Base-by-base conservation (phyloP, 2,797 vertebrate genomes). In the Scarus forsteni region DNA sequence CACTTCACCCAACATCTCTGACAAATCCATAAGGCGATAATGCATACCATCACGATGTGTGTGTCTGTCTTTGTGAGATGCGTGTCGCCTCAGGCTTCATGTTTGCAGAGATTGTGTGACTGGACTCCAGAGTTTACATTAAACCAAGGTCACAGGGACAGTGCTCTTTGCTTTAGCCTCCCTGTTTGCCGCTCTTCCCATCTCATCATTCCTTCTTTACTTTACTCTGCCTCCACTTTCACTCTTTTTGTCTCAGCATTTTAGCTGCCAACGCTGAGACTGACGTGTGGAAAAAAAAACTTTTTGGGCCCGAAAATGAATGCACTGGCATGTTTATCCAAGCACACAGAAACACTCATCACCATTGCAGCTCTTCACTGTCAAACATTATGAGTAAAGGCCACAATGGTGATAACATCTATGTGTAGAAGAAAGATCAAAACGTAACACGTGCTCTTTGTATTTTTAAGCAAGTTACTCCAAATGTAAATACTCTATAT, bases 21-120 rank as follows among this genome's bases (percentile, higher is more conserved):
- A 56, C 66, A 66, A 84, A 91, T 90, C 89, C 66, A 90, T 88
- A 80, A 54, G 59, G 79, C 70, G 50, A 80, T 83, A 76, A 71
- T 42, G 77, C 53, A 58, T 13, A 65, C 72, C 64, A 60, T 68
- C 70, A 60, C 66, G 42, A 8, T 40, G 34, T 72, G 65, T 66
- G 63, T 74, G 40, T 57, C 44, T 45, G 53, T 50, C 5, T 46
- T 36, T 66, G 78, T 19, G 52, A n/a, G 46, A 76, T 34, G 40
- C 12, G 44, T 0, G 10, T 8, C 18, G 35, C 8, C 57, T 8
- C 13, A 16, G 6, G 48, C 46, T 39, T 51, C n/a, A 48, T 87
- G 88, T 90, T 84, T 85, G 80, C 67, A 60, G 39, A 49, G 75
- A 42, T 27, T 74, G 73, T 68, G 60, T 69, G 76, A 35, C 59